Base-by-base conservation (phyloP, 1,140 invertebrate genomes). In the Aphelenchoides fujianensis region DNA sequence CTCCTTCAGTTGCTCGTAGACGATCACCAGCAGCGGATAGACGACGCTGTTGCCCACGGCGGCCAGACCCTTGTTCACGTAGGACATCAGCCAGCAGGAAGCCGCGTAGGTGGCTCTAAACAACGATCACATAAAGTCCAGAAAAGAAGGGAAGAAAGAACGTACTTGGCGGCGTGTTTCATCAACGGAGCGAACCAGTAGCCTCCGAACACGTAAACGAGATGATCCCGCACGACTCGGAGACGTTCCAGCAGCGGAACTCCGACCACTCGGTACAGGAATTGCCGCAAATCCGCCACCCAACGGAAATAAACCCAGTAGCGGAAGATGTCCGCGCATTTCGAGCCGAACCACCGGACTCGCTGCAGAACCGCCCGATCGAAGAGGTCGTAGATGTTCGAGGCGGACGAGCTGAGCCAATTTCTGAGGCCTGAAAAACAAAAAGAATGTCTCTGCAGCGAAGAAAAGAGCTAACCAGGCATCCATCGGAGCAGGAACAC, bases 281-380 rank as follows among this genome's bases (percentile, higher is more conserved):
- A 16, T 36, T 12, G 16, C 3, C 53, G 37, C 16, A 66, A 37
- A 37, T 66, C 63, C 27, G 2, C 53, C 12, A 34, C 31, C 16
- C 16, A 66, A 12, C 53, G 34, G 63, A 66, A 66, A 37, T 66
- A 66, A 30, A 34, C 37, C 63, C 63, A 66, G 53, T 66, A 66
- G 32, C 31, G 32, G 3, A 66, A 66, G 53, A 30, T 36, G 2
- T 34, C 63, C n/a, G n/a, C 32, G 7, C 31, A 36, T 66, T 30
- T 12, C 1, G 32, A 37, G 16, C 63, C 63, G n/a, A 37, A 34
- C 16, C 16, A 16, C 53, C 63, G 16, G 31, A 66, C 53, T 36
- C 31, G 12, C 53, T 66, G 63, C 1, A 66, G 32, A 1, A 66
- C 12, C n/a, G n/a, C n/a, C 16, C 36, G 36, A 30, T 66, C 63